Evolutionary conservation across 2,888 invertebrate genomes (phyloP), one percentile per base, ranked within the genome.

Genomic region (Thymelicus acteon): DNA sequence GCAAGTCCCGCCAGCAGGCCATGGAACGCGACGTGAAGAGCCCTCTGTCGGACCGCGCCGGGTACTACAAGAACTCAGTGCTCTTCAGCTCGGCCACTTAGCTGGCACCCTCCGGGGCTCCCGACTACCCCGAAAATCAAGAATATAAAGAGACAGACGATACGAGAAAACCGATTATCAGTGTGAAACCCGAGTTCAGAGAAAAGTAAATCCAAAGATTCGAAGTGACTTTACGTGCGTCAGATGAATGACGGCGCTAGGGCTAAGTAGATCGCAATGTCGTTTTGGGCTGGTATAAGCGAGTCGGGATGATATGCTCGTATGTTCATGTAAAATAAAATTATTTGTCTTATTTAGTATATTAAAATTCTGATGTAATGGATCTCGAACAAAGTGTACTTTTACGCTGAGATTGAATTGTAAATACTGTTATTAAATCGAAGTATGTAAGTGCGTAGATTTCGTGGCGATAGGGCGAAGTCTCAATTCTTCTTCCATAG

Each of bases 21-120:
- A 94, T 95, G 87, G 97, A 97, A 85, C 95, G 97, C 76, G 97
- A 97, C 85, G 97, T 97, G 69, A 97, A 97, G 91, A 97, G 97
- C 80, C 97, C 97, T 49, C 94, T 97, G 75, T 97, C 97, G 81
- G 97, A 97, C 90, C 95, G 96, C 74, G 95, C 96, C 77, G 95
- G 96, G 80, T 98, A 98, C 91, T 98, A 97, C 94, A 98, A 98
- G 93, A 98, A 97, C 92, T 97, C 98, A 48, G 97, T 98, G 78
- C 95, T 98, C 76, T 98, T 97, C 89, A 97, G 97, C 81, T 97
- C 97, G 87, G 97, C 97, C 85, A 97, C 97, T 93, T 95, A 95
- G 94, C 94, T 93, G 84, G 78, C 86, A 82, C 84, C 85, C 77
- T 72, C 86, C 86, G 91, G 92, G 91, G 90, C 84, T 69, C 78